phyloP scores from a whole-genome alignment of 2,797 vertebrate species.

The Taeniopygia guttata region DNA sequence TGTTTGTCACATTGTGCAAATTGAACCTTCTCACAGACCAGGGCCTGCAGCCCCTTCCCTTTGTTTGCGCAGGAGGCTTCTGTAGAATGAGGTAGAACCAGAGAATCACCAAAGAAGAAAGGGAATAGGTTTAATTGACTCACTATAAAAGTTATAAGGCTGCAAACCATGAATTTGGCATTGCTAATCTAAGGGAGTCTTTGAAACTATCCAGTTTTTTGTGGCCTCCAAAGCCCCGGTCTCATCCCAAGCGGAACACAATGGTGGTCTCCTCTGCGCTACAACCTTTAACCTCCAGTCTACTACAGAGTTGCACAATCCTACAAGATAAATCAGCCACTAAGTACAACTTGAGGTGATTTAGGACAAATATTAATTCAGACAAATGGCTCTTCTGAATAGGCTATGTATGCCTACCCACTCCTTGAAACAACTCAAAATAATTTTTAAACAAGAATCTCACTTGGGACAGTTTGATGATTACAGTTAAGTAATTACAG shows the following conservation, averaged over 20 bases:
- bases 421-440: neutral
- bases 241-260: neutral
- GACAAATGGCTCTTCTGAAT: neutral
- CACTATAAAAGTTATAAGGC: neutral
- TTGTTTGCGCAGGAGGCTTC: neutral
- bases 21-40: neutral
- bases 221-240: neutral
- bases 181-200: neutral
- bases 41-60: neutral
- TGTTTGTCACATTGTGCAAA: neutral
- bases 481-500: too few species aligned
- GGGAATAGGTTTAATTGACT: neutral
- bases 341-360: neutral
- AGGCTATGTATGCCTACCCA: neutral
- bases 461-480: neutral
- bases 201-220: neutral
- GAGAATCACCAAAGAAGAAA: neutral
- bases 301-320: neutral
- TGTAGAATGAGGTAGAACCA: neutral
- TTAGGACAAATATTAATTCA: neutral
- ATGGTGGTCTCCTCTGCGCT: neutral
- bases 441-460: neutral
- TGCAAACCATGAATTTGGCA: neutral
- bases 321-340: neutral
- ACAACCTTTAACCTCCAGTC: neutral